Base-by-base conservation (phyloP, 1,140 invertebrate genomes). In the Drosophila ogumai region DNA sequence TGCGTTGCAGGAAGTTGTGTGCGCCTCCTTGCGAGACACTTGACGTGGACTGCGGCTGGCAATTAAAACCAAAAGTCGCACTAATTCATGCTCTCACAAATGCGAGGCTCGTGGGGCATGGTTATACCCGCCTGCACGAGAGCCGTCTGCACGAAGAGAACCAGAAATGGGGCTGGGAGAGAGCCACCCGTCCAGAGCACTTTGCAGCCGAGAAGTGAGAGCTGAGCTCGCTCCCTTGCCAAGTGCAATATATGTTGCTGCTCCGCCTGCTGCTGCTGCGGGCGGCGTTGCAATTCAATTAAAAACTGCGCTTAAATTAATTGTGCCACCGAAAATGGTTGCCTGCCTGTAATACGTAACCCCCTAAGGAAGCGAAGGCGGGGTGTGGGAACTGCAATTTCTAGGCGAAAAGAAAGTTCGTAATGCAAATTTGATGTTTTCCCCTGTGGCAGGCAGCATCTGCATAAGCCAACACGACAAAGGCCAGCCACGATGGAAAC, bases 51-150 rank as follows among this genome's bases (percentile, higher is more conserved):
- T 65, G 72, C 25, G 54, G 61, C 43, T 38, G 50, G 58, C 65
- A 78, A 78, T 78, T 78, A 78, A 78, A 78, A 72, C 74, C 55
- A 76, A 66, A 76, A 76, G 57, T 77, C 58, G 56, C 57, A 77
- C 64, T 67, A 68, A 76, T 58, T 75, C 49, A 76, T 76, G 66
- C 68, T 71, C 60, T 75, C 44, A 71, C 38, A 69, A 32, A 32
- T 36, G 15, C 60, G 3, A 10, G 56, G 22, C 34, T 43, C n/a
- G 46, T 50, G 34, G 38, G 31, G 41, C 58, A 55, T 32, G 50
- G 19, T 56, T 64, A 34, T 46, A 15, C 19, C 52, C 52, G 15
- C 46, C 73, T 65, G 73, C 73, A 54, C 43, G 17, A 75, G 46
- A 66, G 59, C 13, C 19, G 38, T 44, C 73, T 75, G 73, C 73